A percentile compares a stretch with the other conserved stretches of the same genome.
These are phyloP conservation scores for Coluber constrictor DNA, from an alignment of 2,797 vertebrate species.

Conservation along the genomic window DNA sequence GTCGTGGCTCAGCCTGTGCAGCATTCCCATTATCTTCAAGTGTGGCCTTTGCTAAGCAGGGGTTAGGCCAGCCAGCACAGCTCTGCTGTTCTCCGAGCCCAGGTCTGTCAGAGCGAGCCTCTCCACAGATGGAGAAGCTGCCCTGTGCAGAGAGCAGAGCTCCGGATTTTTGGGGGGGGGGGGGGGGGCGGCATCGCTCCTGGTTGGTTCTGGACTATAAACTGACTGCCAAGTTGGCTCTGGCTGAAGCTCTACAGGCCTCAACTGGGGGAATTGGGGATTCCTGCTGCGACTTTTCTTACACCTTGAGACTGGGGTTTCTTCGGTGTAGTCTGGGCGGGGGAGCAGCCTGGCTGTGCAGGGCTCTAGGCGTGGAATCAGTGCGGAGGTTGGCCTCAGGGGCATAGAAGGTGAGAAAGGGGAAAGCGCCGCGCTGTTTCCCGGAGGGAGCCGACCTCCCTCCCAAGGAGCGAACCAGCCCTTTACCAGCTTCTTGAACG, in stretches of 20 bases:
- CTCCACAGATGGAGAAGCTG: not conserved
- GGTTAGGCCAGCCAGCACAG: not conserved
- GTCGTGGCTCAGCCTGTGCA: not conserved
- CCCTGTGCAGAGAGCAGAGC: not conserved
- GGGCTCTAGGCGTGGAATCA: not conserved
- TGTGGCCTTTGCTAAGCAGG: not conserved
- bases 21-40: not conserved
- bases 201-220: not conserved
- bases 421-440: not conserved
- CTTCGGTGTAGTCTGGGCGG: accelerated
- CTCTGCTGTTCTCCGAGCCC: not conserved
- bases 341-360: not conserved
- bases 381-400: not conserved
- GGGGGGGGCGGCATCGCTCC: accelerated
- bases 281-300: not conserved
- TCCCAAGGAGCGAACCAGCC: not conserved
- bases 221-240: not conserved
- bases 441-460: not conserved
- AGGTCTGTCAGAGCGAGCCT: not conserved
- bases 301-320: not conserved
- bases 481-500: not conserved
- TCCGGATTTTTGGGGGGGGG: not conserved
- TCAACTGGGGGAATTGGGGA: not conserved
- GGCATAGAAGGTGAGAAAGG: not conserved
- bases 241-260: not conserved